These are phyloP conservation scores for Rhynchotus rufescens DNA, from an alignment of 2,797 vertebrate species.

Conservation along the genomic window DNA sequence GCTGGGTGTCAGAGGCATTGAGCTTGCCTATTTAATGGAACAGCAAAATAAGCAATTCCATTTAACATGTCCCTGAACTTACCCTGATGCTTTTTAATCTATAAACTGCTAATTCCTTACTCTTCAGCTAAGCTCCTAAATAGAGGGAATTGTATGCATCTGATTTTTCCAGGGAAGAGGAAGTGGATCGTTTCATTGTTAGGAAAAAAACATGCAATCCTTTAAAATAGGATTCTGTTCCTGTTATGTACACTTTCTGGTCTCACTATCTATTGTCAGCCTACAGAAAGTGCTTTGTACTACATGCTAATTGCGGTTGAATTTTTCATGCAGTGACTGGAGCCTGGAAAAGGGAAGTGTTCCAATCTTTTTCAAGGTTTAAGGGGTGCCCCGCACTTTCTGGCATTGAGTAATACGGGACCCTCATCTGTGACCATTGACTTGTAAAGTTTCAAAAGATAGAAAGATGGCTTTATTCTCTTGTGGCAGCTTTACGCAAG, in stretches of 20 bases:
- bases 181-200: background rate
- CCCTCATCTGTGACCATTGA: conserved; percentile 26
- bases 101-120: conserved; percentile 34
- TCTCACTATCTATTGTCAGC: conserved; percentile 37
- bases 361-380: conserved; percentile 49
- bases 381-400: background rate
- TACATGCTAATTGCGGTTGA: conserved; percentile 24
- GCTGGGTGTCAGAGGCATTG: conserved; percentile 15
- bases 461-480: conserved; percentile 54
- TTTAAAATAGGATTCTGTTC: background rate
- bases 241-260: conserved; percentile 12
- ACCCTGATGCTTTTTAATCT: conserved; percentile 32
- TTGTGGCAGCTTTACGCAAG: conserved; percentile 22
- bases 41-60: conserved; percentile 73
- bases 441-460: conserved; percentile 52
- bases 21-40: conserved; percentile 68
- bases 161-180: background rate
- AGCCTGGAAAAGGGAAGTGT: conserved; percentile 29
- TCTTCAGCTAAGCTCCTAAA: background rate
- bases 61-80: conserved; percentile 54
- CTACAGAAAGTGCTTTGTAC: conserved; percentile 43
- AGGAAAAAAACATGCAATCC: background rate
- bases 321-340: conserved; percentile 14
- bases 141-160: background rate
- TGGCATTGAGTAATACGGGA: conserved; percentile 33